phyloP scores from a whole-genome alignment of 2,113 vertebrate genomes.

The Vombatus ursinus region DNA sequence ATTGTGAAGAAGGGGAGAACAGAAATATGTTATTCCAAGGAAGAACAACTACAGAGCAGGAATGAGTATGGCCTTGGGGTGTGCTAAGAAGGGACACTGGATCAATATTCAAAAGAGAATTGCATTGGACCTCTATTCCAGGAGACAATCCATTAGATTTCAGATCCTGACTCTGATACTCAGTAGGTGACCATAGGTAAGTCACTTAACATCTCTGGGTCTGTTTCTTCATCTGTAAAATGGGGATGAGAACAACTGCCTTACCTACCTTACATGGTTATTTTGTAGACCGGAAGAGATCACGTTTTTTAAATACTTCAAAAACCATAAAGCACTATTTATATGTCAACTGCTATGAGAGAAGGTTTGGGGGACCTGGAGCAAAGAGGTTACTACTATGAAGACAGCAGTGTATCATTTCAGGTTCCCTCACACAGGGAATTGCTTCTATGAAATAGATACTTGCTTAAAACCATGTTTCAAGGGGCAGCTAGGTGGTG shows the following conservation, averaged over 20 bases:
- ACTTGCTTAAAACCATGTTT: neutral
- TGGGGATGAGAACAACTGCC: neutral
- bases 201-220: neutral
- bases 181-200: neutral
- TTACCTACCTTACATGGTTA: too few relatives aligned
- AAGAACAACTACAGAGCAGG: neutral
- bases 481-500: neutral
- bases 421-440: neutral
- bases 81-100: neutral
- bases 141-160: neutral
- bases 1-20: neutral
- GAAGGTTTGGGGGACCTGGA: neutral
- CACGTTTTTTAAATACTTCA: too few relatives aligned
- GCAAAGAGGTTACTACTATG: neutral
- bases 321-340: too few relatives aligned
- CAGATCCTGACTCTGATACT: neutral
- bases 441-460: neutral
- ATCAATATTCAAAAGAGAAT: neutral
- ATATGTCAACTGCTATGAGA: too few relatives aligned
- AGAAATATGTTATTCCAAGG: neutral
- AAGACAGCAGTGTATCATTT: neutral
- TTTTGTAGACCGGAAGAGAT: too few relatives aligned
- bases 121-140: neutral
- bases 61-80: neutral
- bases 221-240: neutral